Percentiles rank a stretch among this genome's conserved stretches.
These are phyloP conservation scores for Dendronephthya gigantea DNA, from an alignment of 64 coral and sea anemone species.

Conservation along the genomic window DNA sequence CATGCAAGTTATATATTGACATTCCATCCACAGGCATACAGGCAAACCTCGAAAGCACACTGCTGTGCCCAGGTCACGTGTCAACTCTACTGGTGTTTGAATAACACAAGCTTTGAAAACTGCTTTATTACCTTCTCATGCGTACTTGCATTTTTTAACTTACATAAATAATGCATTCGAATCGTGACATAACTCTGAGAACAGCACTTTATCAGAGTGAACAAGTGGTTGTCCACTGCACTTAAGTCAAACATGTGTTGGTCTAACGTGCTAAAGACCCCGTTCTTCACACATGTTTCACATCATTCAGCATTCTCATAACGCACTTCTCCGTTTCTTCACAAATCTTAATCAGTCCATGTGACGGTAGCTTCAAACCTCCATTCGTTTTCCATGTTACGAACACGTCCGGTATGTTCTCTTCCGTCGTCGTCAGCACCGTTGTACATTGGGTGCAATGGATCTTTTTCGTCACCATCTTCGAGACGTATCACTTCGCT, in stretches of 20 bases:
- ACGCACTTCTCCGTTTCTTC: not conserved
- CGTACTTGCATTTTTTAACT: not conserved
- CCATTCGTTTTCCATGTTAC: conserved; percentile 7
- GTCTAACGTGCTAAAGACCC: not conserved
- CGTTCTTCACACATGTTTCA: not conserved
- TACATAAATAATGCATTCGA: not conserved
- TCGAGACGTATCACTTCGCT: not conserved
- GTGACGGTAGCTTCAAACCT: not conserved
- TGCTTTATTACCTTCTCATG: not conserved
- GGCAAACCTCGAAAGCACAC: too few relatives aligned
- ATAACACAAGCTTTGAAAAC: not conserved
- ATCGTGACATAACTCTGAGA: not conserved
- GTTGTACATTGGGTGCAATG: not conserved
- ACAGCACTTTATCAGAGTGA: conserved; percentile 5
- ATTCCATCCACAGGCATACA: too few relatives aligned
- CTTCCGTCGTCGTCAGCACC: not conserved
- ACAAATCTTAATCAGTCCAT: not conserved
- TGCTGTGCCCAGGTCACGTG: too few relatives aligned
- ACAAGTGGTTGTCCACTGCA: not conserved
- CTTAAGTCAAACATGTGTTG: not conserved
- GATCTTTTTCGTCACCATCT: not conserved
- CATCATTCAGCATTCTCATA: not conserved
- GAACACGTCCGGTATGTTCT: not conserved
- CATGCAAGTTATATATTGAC: too few relatives aligned
- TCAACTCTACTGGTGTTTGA: conserved; percentile 11